A percentile compares a stretch with the other conserved stretches of the same genome.
These are phyloP conservation scores for Chaetodon trifascialis DNA, from an alignment of 2,113 vertebrate genomes.

Conservation along the genomic window DNA sequence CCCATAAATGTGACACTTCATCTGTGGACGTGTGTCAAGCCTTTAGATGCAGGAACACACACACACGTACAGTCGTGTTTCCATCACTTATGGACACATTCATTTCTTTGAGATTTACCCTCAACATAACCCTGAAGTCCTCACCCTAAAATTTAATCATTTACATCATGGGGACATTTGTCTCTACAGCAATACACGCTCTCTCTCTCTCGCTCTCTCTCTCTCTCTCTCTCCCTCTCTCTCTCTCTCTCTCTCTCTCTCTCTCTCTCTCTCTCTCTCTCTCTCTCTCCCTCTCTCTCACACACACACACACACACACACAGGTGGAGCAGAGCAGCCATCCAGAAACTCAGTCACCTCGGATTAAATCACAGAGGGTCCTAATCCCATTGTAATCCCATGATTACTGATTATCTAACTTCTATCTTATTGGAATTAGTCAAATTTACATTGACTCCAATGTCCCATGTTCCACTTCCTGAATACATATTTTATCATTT, in stretches of 20 bases:
- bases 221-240: too few relatives aligned
- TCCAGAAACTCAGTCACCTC: slow-evolving; percentile 37
- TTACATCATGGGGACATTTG: too few relatives aligned
- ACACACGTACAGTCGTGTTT: background rate
- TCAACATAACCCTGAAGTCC: too few relatives aligned
- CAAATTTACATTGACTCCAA: slow-evolving; percentile 17
- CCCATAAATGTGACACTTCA: slow-evolving; percentile 38
- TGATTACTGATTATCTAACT: slow-evolving; percentile 22
- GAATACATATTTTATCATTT: background rate
- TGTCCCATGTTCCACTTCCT: background rate
- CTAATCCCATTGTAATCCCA: slow-evolving; percentile 25
- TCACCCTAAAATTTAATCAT: too few relatives aligned
- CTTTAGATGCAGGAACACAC: background rate
- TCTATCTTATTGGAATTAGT: slow-evolving; percentile 24
- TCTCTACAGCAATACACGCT: too few relatives aligned
- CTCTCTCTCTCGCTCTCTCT: too few relatives aligned
- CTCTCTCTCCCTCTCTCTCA: too few relatives aligned
- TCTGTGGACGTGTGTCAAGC: slow-evolving; percentile 16
- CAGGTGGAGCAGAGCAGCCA: slow-evolving; percentile 17
- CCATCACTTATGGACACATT: too few relatives aligned
- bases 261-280: too few relatives aligned
- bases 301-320: background rate
- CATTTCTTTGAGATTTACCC: too few relatives aligned
- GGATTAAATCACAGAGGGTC: slow-evolving; percentile 26
- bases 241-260: too few relatives aligned